Conservation (phyloP, 1,140 invertebrate genomes). For the Ganaspis sp. region DNA sequence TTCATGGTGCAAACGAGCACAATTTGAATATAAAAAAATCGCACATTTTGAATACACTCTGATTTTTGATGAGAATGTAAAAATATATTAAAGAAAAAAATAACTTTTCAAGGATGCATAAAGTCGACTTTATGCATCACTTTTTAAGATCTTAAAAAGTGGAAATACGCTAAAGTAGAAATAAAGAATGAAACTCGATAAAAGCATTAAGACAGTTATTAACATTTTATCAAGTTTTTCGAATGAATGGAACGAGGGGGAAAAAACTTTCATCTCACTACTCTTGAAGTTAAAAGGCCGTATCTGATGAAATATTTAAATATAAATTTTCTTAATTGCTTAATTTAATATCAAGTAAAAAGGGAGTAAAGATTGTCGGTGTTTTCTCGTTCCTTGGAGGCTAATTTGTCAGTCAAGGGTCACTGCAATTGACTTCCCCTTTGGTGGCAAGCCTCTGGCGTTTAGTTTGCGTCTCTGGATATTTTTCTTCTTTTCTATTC, state of each 20-base stretch:
- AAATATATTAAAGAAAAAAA: no score
- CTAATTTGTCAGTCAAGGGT: slow-evolving; percentile 21
- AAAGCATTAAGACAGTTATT: background rate
- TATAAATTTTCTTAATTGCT: background rate
- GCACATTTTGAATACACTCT: no score
- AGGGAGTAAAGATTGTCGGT: background rate
- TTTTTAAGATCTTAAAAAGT: no score
- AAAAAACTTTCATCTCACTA: background rate
- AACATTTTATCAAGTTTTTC: background rate
- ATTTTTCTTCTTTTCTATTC: slow-evolving; percentile 42
- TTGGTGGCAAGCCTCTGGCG: slow-evolving; percentile 43
- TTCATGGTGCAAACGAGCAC: no score
- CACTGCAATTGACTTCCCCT: slow-evolving; percentile 30
- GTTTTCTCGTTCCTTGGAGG: background rate
- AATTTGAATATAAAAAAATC: no score
- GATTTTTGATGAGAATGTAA: no score
- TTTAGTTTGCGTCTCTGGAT: slow-evolving; percentile 36
- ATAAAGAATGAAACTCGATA: background rate
- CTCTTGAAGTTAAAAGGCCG: background rate
- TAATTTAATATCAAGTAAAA: slow-evolving; percentile 11
- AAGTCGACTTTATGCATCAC: no score
- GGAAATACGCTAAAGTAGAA: no score
- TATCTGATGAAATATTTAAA: slow-evolving; percentile 1
- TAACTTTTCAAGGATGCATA: no score
- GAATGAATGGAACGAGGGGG: background rate